A percentile compares a stretch with the other conserved stretches of the same genome.
These are phyloP conservation scores for Stenodera caucasica DNA, from an alignment of 2,888 invertebrate species.

Conservation along the genomic window DNA sequence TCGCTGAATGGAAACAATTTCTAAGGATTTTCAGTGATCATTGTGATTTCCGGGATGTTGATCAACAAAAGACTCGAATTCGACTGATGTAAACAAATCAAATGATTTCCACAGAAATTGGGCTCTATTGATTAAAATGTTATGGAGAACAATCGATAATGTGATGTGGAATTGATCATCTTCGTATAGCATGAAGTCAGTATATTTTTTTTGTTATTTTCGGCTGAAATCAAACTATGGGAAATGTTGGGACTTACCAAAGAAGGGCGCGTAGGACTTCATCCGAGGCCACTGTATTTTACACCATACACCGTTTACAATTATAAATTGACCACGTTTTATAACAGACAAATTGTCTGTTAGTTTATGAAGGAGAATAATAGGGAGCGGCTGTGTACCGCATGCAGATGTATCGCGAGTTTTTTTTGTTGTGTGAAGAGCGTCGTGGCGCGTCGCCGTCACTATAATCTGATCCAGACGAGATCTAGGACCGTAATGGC, in stretches of 20 bases:
- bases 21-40: no score
- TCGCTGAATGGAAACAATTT: no score
- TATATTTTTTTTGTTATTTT: neutral
- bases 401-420: constrained; percentile 44
- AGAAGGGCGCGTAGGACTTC: constrained; percentile 51
- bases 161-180: neutral
- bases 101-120: neutral
- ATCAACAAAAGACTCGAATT: neutral
- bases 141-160: neutral
- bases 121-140: neutral
- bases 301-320: constrained; percentile 54
- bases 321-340: constrained; percentile 10
- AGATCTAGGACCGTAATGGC: constrained; percentile 51
- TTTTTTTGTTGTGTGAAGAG: constrained; percentile 11
- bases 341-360: constrained; percentile 12
- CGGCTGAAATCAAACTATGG: neutral
- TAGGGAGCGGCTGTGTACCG: constrained; percentile 34
- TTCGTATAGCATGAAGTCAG: neutral
- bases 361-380: neutral
- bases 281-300: constrained; percentile 57
- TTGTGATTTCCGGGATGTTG: no score
- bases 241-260: constrained; percentile 42
- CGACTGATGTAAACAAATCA: neutral
- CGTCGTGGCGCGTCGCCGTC: constrained; percentile 33
- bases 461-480: constrained; percentile 43